Percentiles rank a stretch among this genome's conserved stretches.
These are phyloP conservation scores for Poecilia latipinna DNA, from an alignment of 2,113 vertebrate genomes.

Conservation along the genomic window DNA sequence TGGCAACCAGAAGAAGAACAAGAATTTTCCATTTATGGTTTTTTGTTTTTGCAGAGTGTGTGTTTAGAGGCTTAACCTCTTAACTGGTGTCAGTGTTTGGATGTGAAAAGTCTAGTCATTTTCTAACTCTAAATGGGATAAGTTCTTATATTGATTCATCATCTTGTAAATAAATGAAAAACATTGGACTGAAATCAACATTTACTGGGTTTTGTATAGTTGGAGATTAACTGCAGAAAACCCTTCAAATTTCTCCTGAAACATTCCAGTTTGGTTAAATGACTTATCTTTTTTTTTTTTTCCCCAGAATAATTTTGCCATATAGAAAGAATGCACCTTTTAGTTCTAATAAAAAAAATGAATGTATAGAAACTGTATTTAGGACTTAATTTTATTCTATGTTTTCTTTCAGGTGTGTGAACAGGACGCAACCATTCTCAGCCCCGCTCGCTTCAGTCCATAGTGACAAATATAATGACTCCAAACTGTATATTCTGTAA, in stretches of 20 bases:
- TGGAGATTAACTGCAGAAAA: not conserved
- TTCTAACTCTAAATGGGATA: not conserved
- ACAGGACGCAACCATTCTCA: conserved; percentile 29
- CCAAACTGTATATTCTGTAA: conserved; percentile 13
- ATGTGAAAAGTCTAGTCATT: no score
- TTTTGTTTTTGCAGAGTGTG: no score
- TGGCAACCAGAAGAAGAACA: no score
- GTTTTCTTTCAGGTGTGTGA: conserved; percentile 59
- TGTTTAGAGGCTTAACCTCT: no score
- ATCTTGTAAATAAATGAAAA: not conserved
- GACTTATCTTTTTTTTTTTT: no score
- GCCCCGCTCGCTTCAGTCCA: not conserved
- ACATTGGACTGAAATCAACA: not conserved
- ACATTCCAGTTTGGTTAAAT: no score
- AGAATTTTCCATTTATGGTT: no score
- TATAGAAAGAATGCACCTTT: not conserved
- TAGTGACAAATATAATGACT: not conserved
- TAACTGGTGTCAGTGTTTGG: no score
- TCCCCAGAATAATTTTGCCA: no score
- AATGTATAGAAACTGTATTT: not conserved
- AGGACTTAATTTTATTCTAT: not conserved
- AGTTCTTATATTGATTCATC: not conserved
- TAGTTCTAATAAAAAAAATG: not conserved
- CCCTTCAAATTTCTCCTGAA: no score
- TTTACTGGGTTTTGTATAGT: not conserved